These are phyloP conservation scores for Pandion haliaetus DNA, from an alignment of 2,113 vertebrate genomes.

Conservation along the genomic window DNA sequence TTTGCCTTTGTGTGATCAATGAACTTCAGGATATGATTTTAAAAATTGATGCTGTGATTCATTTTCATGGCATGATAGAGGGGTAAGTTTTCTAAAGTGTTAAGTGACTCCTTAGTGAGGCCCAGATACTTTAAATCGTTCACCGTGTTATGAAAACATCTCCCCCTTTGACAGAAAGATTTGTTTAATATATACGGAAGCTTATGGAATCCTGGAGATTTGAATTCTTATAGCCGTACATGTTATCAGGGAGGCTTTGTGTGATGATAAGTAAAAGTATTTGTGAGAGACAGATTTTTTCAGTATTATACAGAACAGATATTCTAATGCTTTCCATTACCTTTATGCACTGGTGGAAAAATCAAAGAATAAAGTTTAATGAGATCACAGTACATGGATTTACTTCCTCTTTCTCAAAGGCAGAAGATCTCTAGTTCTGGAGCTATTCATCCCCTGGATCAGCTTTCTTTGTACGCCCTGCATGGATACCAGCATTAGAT, in stretches of 20 bases:
- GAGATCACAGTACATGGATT: not conserved
- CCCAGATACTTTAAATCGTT: not conserved
- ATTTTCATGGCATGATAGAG: not conserved
- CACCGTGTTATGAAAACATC: not conserved
- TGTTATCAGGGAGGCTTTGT: not conserved
- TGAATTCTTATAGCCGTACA: not conserved
- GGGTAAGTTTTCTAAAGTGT: not conserved
- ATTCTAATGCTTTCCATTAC: not conserved
- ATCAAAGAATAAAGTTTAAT: not conserved
- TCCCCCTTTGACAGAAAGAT: not conserved
- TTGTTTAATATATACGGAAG: slow-evolving; percentile 16
- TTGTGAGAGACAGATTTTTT: not conserved
- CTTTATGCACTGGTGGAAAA: not conserved
- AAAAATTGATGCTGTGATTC: not conserved
- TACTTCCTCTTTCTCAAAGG: not conserved
- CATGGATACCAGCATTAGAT: not conserved
- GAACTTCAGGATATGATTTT: not conserved
- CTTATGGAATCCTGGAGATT: not conserved
- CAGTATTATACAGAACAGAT: not conserved
- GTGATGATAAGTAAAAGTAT: not conserved
- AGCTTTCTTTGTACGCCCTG: not conserved
- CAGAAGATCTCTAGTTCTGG: not conserved
- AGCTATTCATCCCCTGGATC: not conserved
- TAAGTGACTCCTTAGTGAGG: not conserved
- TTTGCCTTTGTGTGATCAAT: not conserved